These are phyloP conservation scores for Cassiopea andromeda DNA, from an alignment of 30 jellyfish, hydroid and myxozoan genomes.

Conservation along the genomic window DNA sequence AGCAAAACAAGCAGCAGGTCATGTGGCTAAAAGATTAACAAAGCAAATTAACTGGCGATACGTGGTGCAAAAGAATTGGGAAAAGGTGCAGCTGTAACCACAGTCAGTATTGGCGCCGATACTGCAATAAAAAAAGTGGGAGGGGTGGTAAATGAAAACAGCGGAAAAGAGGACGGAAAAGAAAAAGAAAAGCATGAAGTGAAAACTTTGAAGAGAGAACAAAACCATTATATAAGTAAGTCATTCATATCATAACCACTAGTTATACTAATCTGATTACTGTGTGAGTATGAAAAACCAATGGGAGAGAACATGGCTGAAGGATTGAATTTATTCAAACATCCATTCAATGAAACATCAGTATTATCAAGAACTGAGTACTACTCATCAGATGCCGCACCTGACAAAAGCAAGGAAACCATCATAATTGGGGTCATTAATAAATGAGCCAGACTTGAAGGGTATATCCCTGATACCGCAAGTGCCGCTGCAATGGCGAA, in stretches of 20 bases:
- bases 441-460: not conserved
- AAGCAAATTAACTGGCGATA: not conserved
- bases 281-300: too few species aligned
- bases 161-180: not conserved
- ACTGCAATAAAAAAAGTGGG: not conserved
- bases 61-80: not conserved
- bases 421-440: not conserved
- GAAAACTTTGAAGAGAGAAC: too few species aligned
- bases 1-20: not conserved
- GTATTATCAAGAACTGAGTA: not conserved
- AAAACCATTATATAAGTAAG: too few species aligned
- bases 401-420: not conserved
- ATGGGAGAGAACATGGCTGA: not conserved
- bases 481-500: not conserved
- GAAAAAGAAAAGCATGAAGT: not conserved
- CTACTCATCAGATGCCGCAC: conserved; percentile 1
- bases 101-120: not conserved
- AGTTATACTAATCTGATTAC: too few species aligned
- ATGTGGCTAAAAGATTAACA: not conserved
- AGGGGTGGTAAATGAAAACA: not conserved
- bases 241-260: too few species aligned
- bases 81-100: not conserved
- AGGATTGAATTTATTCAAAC: not conserved
- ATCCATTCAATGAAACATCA: not conserved
- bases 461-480: not conserved